Base-by-base conservation (phyloP, 1,140 invertebrate species). In the Panulirus ornatus region DNA sequence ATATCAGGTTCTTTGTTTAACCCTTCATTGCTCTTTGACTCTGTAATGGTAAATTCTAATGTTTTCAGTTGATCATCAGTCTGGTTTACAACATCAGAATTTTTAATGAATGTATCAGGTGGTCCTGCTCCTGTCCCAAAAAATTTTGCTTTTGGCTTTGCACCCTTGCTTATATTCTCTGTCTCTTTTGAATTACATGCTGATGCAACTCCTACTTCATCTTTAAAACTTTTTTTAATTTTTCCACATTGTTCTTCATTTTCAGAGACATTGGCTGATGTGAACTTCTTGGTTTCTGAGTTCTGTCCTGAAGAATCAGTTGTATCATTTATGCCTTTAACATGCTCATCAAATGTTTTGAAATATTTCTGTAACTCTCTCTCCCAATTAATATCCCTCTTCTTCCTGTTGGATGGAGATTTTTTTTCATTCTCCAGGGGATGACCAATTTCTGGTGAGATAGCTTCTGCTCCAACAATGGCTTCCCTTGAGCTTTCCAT, bases 301-400 rank as follows among this genome's bases (percentile, higher is more conserved):
- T 42, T 78, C 76, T 11, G 19, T 30, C n/a, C 1, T 38, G 19
- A 22, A 34, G 11, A 51, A 40, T 79, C 75, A 34, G 22, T 90
- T 89, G 16, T 86, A 76, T 86, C 84, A 73, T 85, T 91, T 82
- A 34, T 82, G 66, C 44, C 75, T 89, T 71, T 89, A 3, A 76
- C 79, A 63, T 89, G 88, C 63, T 89, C 89, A 73, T 87, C 88
- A 88, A 90, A 92, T 86, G 78, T 63, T 76, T 40, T 85, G 51
- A 92, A 92, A 79, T 92, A 92, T 27, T 85, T 91, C 79, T 92
- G 91, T 19, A 92, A 70, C 58, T 92, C 92, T 84, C 44, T 84
- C 81, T 92, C 92, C 92, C 92, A 92, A 47, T 92, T 88, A 36
- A 81, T 91, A 42, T 91, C 83, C 36, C 34, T 76, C 54, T 70